Base-by-base conservation (phyloP, 2,113 vertebrate species). In the Eulemur macaco region DNA sequence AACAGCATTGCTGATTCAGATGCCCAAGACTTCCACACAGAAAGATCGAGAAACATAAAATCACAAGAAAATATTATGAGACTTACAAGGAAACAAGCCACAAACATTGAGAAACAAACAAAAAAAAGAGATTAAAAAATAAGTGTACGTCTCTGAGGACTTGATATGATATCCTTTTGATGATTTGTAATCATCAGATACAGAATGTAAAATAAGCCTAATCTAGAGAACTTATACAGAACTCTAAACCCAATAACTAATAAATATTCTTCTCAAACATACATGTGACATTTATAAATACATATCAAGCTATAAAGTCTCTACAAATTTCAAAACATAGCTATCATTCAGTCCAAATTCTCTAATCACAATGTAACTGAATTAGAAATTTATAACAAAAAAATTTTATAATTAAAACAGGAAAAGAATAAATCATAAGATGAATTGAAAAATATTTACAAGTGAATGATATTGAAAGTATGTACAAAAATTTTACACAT, bases 41-140 rank as follows among this genome's bases (percentile, higher is more conserved):
- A 77, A 91, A 84, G 52, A 84, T 73, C 17, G 64, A 80, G 39
- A 95, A 93, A 92, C 47, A 89, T 50, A 76, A 86, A 81, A 89
- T 21, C 27, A 92, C 15, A 84, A 50, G 15, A 89, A 91, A 74
- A n/a, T 39, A 88, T 20, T 11, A 50, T 37, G 5, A 90, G 6
- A 52, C 18, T 87, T 68, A 86, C 7, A 74, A 82, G 17, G n/a
- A 81, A 96, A 80, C 39, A 89, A 69, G 66, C 23, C 39, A 90
- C 3, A 69, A 86, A 60, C 20, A 31, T 10, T 63, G 10, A 82
- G 6, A 89, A 52, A 56, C 25, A 54, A 52, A 52, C 0, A 17
- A 74, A 34, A 37, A 64, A 69, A 60, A 27, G 27, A 13, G n/a
- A 66, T 68, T 64, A 3, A 31, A 68, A 89, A 74, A 89, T 60